Evolutionary conservation across 1,140 invertebrate genomes (phyloP), one percentile per base, ranked within the genome.

Genomic region (Lethocerus indicus): DNA sequence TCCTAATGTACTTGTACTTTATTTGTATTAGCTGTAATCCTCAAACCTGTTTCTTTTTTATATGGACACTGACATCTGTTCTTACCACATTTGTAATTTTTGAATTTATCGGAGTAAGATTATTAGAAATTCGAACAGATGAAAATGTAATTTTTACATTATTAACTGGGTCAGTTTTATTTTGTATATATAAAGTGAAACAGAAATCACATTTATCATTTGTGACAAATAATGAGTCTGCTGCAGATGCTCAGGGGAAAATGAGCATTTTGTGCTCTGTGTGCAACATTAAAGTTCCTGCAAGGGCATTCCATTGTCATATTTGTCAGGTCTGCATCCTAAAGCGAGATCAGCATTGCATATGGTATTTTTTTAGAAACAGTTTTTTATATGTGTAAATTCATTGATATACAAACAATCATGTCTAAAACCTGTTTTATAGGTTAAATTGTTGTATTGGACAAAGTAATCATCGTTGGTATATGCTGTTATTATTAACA

Each of bases 371-470:
- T 3, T 27, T 25, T 26, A 45, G 5, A 28, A 20, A 21, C 12
- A 28, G 26, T 45, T 44, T 2, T 20, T 45, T 7, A 9, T 23
- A 18, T 50, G 37, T 21, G 6, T 60, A 61, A 0, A 58, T 62
- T 3, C 62, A 57, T 49, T 59, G 60, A 9, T 61, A 64, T 59
- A 64, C 67, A 28, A 66, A 14, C 12, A 36, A 14, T 65, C 53
- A 35, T 47, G 1, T n/a, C 9, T 32, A 47, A 4, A 36, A 35
- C 2, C 2, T 36, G 13, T 21, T 32, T 61, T 63, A 47, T 59
- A 82, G 80, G 79, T 67, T 80, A 61, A 75, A 81, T 57, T 81
- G 79, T 56, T 83, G 80, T 59, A 71, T 83, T 50, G 71, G 79
- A 37, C 65, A 69, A 44, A 71, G 71, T 53, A 82, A 82, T 59